phyloP scores from a whole-genome alignment of 2,888 invertebrate genomes.

The Trachelus iudaicus region DNA sequence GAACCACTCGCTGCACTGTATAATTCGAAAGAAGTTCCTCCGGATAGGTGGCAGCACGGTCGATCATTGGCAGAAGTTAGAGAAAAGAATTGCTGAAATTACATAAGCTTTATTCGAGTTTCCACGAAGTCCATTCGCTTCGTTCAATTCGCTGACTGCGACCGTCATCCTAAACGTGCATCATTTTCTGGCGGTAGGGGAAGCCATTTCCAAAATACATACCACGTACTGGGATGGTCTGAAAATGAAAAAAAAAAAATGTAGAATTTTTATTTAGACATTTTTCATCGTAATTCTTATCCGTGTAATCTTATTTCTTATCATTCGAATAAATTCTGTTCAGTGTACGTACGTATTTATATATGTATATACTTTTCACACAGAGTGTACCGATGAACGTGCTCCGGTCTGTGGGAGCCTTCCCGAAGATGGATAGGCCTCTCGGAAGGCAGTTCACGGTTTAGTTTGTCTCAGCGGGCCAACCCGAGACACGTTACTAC shows the following conservation, averaged over 20 bases:
- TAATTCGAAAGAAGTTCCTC: background rate
- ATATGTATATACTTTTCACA: background rate
- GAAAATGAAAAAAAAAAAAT: background rate
- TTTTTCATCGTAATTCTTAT: background rate
- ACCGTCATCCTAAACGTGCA: background rate
- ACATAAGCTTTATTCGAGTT: background rate
- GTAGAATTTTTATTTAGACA: background rate
- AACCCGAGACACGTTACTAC: constrained; percentile 27
- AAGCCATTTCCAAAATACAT: background rate
- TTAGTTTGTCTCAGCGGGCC: constrained; percentile 37
- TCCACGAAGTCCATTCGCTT: background rate
- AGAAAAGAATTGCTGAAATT: background rate
- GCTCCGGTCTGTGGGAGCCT: constrained; percentile 13
- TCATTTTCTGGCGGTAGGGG: background rate
- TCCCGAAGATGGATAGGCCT: constrained; percentile 17
- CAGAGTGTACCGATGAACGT: background rate
- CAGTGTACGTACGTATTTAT: background rate
- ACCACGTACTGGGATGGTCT: background rate
- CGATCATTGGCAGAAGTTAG: background rate
- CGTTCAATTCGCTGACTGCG: background rate
- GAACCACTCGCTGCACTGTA: background rate
- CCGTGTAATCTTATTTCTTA: background rate
- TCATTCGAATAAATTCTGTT: background rate
- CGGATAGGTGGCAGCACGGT: background rate
- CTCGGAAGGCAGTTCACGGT: constrained; percentile 29